Conservation (phyloP, 2,888 invertebrate species). For the Ophioninae sp. region DNA sequence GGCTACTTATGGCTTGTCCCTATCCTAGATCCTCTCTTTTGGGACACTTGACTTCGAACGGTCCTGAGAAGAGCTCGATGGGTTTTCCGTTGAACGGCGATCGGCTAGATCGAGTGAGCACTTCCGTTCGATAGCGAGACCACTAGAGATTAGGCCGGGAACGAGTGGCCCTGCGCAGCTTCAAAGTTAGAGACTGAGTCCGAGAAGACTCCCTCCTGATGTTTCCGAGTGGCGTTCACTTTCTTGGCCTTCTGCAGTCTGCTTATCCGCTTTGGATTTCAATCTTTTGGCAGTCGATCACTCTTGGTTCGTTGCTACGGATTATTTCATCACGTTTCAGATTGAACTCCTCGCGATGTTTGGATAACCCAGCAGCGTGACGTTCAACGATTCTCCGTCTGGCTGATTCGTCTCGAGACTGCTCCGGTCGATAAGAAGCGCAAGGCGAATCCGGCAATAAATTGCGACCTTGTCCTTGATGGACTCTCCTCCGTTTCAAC, state of each 20-base stretch:
- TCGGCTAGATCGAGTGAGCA: constrained; percentile 21
- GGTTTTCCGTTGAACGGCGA: constrained; percentile 9
- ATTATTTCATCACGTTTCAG: neutral
- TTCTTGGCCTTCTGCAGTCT: neutral
- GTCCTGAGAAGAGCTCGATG: constrained; percentile 34
- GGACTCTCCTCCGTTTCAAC: neutral
- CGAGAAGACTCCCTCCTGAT: neutral
- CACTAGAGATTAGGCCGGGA: constrained; percentile 27
- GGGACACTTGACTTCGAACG: constrained; percentile 11
- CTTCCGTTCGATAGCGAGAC: constrained; percentile 24
- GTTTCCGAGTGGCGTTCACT: constrained; percentile 11
- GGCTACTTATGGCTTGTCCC: neutral
- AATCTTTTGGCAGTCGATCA: neutral
- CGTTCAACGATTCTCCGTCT: neutral
- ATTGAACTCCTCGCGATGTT: neutral
- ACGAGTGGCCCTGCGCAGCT: constrained; percentile 34
- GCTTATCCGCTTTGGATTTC: neutral
- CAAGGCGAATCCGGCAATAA: constrained; percentile 19
- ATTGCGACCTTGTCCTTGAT: constrained; percentile 24
- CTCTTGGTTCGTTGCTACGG: neutral
- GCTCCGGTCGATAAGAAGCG: neutral
- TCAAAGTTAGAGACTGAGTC: neutral
- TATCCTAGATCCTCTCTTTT: neutral
- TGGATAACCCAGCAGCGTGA: neutral
- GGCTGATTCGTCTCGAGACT: neutral